Conservation (phyloP, 1,140 invertebrate genomes). For the Rhyacophila brunnea region DNA sequence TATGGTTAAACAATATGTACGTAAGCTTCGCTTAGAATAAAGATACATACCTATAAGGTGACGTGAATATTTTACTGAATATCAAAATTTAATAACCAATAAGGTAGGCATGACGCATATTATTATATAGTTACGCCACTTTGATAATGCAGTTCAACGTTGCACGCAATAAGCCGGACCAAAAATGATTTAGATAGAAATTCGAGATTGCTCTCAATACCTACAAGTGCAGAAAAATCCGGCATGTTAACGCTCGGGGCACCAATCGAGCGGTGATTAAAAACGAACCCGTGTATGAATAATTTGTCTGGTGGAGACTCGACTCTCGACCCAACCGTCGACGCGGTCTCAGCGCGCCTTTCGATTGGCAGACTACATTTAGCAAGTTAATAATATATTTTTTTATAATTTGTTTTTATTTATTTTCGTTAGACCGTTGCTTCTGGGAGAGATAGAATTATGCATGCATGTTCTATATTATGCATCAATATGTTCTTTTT, state of each 20-base stretch:
- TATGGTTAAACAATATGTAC: no score
- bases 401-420: neutral
- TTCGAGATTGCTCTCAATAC: slow-evolving; percentile 3
- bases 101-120: no score
- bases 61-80: no score
- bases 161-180: neutral
- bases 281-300: slow-evolving; percentile 5
- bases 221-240: slow-evolving; percentile 6
- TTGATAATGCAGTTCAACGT: neutral
- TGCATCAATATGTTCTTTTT: neutral
- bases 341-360: neutral
- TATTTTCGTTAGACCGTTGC: neutral
- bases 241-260: slow-evolving; percentile 18
- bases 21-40: no score
- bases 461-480: neutral
- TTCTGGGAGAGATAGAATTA: neutral
- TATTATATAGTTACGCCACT: no score
- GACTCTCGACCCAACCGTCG: neutral
- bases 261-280: slow-evolving; percentile 21
- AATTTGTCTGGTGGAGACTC: neutral
- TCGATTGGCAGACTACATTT: neutral
- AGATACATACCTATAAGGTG: no score
- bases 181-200: slow-evolving; percentile 15
- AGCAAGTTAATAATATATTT: no score
- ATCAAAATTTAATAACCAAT: no score